These are phyloP conservation scores for Chunga burmeisteri DNA, from an alignment of 2,113 vertebrate genomes.

Conservation along the genomic window DNA sequence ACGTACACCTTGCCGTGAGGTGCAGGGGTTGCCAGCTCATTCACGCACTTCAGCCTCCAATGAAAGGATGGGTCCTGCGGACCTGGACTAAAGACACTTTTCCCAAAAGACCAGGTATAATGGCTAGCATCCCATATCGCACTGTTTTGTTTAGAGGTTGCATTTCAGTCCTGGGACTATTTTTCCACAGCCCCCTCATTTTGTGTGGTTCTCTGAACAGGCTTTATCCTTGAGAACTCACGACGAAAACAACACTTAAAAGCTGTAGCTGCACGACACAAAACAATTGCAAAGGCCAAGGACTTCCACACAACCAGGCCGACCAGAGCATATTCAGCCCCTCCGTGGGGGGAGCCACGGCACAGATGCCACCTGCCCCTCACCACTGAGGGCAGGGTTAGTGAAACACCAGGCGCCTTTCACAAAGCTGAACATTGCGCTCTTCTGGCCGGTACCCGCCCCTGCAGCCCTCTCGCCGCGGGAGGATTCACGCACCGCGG, in stretches of 20 bases:
- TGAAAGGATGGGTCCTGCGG: rapidly evolving
- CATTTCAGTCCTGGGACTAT: too few relatives aligned
- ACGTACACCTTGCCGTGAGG: rapidly evolving
- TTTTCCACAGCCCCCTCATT: background rate
- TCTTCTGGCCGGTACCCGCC: background rate
- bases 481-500: too few relatives aligned
- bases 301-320: rapidly evolving
- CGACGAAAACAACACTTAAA: rapidly evolving
- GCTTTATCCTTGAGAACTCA: background rate
- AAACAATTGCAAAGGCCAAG: rapidly evolving
- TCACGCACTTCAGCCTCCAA: rapidly evolving
- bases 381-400: rapidly evolving
- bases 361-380: rapidly evolving
- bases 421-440: background rate
- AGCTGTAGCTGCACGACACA: rapidly evolving
- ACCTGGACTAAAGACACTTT: background rate
- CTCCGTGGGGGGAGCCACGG: rapidly evolving
- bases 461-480: background rate
- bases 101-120: background rate
- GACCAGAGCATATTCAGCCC: rapidly evolving
- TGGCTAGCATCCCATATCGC: rapidly evolving
- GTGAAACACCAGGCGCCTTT: rapidly evolving
- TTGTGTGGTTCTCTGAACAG: background rate
- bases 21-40: rapidly evolving
- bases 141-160: too few relatives aligned